Percentiles rank a stretch among this genome's conserved stretches.
Conservation (phyloP, 1,140 invertebrate species). For the Brachionus calyciflorus region DNA sequence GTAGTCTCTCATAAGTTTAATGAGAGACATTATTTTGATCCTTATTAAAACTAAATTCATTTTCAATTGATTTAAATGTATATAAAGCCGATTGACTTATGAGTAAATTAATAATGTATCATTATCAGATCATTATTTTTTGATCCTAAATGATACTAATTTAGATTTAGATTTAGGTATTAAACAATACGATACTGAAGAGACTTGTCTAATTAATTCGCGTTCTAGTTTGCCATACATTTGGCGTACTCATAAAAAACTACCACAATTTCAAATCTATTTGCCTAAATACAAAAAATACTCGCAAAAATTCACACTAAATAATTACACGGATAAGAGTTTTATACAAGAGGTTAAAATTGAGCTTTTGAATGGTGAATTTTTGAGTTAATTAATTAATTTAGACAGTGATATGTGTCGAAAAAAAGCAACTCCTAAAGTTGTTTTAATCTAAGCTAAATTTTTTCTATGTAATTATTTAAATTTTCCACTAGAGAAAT, state of each 20-base stretch:
- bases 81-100: too few relatives aligned
- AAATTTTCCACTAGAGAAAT: not conserved
- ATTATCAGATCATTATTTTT: slow-evolving; percentile 27
- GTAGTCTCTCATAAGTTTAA: too few relatives aligned
- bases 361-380: not conserved
- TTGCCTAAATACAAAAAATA: slow-evolving; percentile 27
- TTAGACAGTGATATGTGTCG: slow-evolving; percentile 13
- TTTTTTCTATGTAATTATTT: slow-evolving; percentile 41
- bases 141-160: slow-evolving; percentile 12
- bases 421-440: not conserved
- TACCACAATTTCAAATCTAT: slow-evolving; percentile 20
- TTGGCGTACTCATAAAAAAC: slow-evolving; percentile 45
- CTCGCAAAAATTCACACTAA: slow-evolving; percentile 2
- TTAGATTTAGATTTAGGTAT: not conserved
- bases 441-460: slow-evolving; percentile 19
- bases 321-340: slow-evolving; percentile 4
- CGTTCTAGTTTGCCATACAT: not conserved
- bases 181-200: slow-evolving; percentile 43
- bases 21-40: too few relatives aligned
- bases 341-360: slow-evolving; percentile 37
- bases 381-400: slow-evolving; percentile 8
- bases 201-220: not conserved
- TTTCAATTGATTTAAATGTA: too few relatives aligned
- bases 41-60: too few relatives aligned
- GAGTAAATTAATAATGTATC: too few relatives aligned